Evolutionary conservation across 2,113 vertebrate species (phyloP), one percentile per base, ranked within the genome.

Genomic region (Fulica atra): DNA sequence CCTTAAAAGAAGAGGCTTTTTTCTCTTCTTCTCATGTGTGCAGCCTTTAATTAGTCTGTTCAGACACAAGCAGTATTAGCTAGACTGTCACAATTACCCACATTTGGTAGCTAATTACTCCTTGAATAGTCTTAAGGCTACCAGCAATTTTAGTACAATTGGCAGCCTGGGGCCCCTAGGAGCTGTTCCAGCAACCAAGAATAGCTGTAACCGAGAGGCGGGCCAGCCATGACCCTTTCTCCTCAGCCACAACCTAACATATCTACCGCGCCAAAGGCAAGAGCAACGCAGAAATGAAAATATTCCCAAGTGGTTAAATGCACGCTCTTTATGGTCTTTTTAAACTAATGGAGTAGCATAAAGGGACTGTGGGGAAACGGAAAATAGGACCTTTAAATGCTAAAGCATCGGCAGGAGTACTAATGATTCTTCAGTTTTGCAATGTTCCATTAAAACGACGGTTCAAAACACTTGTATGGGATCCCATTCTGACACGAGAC

Each of bases 121-220:
- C 91, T 95, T 89, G 89, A 95, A 95, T 42, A 95, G 91, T 94
- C 89, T 93, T 93, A 95, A 82, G 93, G 93, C 92, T 95, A 95
- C 66, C 73, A 91, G 89, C 91, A 85, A 84, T 95, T 95, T 89
- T 33, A 94, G 91, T 59, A 57, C 89, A 95, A 69, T 70, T 93
- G 94, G 93, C 89, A 96, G 91, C 92, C 96, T 51, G 78, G 36
- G 89, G 87, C 94, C 84, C 93, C 79, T 69, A 95, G 95, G 94
- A 97, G 89, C 89, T 94, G 87, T 70, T 97, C 95, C 95, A 95
- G 94, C 94, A 95, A 77, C 94, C 94, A 70, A 91, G 93, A 96
- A 97, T 95, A 95, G 93, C 94, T 91, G 71, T 59, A 91, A 79
- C 13, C 50, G 77, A 72, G 69, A 89, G 81, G 74, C 2, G 1